Evolutionary conservation across 2,888 invertebrate genomes (phyloP), one percentile per base, ranked within the genome.

Genomic region (Polyommatus icarus): DNA sequence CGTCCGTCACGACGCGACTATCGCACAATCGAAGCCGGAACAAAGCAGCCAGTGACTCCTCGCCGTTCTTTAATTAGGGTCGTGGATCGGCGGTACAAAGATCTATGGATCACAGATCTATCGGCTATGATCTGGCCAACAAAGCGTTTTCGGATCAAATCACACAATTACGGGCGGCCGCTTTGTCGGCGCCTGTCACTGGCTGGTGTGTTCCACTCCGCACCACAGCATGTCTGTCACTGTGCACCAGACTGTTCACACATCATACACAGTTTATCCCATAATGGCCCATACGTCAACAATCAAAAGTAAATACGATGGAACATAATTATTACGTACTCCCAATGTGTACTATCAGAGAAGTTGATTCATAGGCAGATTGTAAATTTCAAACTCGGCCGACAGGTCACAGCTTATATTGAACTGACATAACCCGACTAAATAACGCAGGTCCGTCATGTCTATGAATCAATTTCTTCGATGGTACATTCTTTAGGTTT

Each of bases 141-240:
- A 93, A 93, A 90, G 91, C 88, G 89, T 91, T 93, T 92, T 92
- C 87, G 91, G 92, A 93, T 93, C 93, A 90, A 92, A 92, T 92
- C 93, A 90, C 90, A 94, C 94, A 93, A 94, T 94, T 94, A 94
- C 90, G 84, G 88, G 83, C 89, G 89, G 90, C 78, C 83, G 88
- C 92, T 93, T 92, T 92, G 93, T 91, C 93, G 93, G 92, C 88
- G 83, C 87, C 86, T 89, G 89, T 92, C 92, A 88, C 88, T 90
- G 88, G 84, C 77, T 71, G 85, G 82, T 83, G 50, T 75, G 87
- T 82, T 88, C 89, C 87, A 81, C 85, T 85, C 84, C 80, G 83
- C 57, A 10, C 88, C 76, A 77, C 67, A 24, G 24, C 29, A 3
- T 24, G 15, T 59, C n/a, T 46, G 10, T 46, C 46, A 46, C 46